phyloP scores from a whole-genome alignment of 2,888 invertebrate species.

The Scelioninae gen. 1 region DNA sequence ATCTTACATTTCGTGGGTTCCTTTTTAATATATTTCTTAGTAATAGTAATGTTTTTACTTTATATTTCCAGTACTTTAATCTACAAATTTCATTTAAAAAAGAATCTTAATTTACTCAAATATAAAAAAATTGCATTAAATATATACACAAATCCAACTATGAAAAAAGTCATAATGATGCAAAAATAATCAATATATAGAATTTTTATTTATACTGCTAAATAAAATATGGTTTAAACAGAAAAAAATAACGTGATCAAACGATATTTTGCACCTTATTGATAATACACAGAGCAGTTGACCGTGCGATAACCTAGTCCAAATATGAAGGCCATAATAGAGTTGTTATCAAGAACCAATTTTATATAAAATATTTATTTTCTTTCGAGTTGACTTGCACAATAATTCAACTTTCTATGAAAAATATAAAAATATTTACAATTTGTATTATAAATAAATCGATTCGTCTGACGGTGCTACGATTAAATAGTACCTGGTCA shows the following conservation, averaged over 20 bases:
- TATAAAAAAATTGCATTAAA: neutral
- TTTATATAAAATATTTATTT: slow-evolving; percentile 82
- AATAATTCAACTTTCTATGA: slow-evolving; percentile 78
- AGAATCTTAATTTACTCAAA: neutral
- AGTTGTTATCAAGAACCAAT: slow-evolving; percentile 77
- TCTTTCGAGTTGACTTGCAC: slow-evolving; percentile 80
- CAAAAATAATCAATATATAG: neutral
- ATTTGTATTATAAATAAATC: slow-evolving; percentile 81
- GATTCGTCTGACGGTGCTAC: slow-evolving; percentile 70
- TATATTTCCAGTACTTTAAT: neutral
- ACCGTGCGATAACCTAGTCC: neutral
- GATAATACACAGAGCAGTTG: no score
- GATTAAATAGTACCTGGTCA: slow-evolving; percentile 74
- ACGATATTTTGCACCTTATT: no score
- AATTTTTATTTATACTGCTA: neutral
- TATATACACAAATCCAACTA: neutral
- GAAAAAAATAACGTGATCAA: neutral
- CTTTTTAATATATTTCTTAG: slow-evolving; percentile 10
- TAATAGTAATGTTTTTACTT: neutral
- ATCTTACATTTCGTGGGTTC: slow-evolving; percentile 66
- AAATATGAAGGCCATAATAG: slow-evolving; percentile 53
- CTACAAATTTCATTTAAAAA: neutral
- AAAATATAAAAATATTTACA: slow-evolving; percentile 84
- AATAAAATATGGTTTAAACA: neutral
- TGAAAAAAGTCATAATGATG: neutral